Base-by-base conservation (phyloP, 2,797 vertebrate species). In the Phrynocephalus vlangalii region DNA sequence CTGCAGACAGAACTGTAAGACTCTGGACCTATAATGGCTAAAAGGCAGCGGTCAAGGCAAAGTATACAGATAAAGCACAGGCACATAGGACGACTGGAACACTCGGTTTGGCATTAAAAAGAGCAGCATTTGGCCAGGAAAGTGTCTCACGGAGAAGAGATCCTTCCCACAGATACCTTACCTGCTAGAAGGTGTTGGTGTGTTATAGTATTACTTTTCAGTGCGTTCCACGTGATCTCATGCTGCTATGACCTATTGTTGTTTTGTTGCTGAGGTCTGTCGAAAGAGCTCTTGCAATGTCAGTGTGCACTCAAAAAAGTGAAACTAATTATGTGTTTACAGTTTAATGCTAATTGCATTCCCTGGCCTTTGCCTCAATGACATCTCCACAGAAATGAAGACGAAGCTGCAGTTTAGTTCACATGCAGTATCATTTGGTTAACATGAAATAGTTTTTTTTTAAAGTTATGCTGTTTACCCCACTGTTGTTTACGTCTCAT, bases 1-100 rank as follows among this genome's bases (percentile, higher is more conserved):
- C 99, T 72, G 99, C 99, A 44, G 99, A 99, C 95, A 98, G 98
- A 89, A 99, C 98, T 87, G 98, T 99, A 50, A 97, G 98, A 63
- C 98, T 99, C 77, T 99, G 99, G 99, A 98, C 97, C 6, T 97
- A 97, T 66, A 96, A 96, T 5, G 96, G 97, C 66, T 97, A 97
- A 94, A 92, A 87, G 18, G 70, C 90, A 89, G 84, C 77, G 50
- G 50, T 88, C 33, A 9, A 77, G 89, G 83, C 86, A 72, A 87
- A 86, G 92, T 90, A 82, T 93, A 93, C 93, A 95, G 90, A 88
- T 93, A 89, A 95, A 97, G 96, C 96, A 96, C 95, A 97, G 95
- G 94, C 88, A 95, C 94, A 90, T 5, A 82, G 94, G 91, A 96
- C 94, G 94, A 92, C 90, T 81, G 95, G 95, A 88, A 91, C 93